phyloP scores from a whole-genome alignment of 2,113 vertebrate genomes.

The Rhynchomys soricoides region DNA sequence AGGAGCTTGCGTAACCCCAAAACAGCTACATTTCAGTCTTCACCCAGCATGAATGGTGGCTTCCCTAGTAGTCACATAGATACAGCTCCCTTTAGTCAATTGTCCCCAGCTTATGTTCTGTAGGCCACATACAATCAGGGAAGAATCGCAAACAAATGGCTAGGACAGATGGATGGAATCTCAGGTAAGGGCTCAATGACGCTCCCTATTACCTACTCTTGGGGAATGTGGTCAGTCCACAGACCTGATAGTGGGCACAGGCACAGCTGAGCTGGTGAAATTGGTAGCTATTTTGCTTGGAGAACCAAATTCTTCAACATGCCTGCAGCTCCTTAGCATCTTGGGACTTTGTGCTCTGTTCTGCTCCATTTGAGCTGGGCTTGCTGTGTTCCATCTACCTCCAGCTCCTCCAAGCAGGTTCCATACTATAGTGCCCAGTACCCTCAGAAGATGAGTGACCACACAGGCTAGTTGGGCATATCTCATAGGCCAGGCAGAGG shows the following conservation, averaged over 20 bases:
- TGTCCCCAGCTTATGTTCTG: not conserved
- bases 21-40: not conserved
- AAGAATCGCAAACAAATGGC: not conserved
- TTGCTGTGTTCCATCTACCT: not conserved
- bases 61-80: not conserved
- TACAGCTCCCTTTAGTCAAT: not conserved
- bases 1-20: not conserved
- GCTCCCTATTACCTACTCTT: not conserved
- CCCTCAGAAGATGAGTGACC: not conserved
- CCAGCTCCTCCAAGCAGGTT: not conserved
- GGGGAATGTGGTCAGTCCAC: not conserved
- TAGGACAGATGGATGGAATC: not conserved
- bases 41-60: not conserved
- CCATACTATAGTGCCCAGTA: not conserved
- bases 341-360: not conserved
- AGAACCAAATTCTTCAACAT: not conserved
- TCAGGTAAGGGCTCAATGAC: not conserved
- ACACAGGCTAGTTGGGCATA: not conserved
- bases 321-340: not conserved
- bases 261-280: not conserved
- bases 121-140: not conserved
- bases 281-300: not conserved
- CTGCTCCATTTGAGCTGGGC: not conserved
- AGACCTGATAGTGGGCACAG: not conserved
- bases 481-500: not conserved